A percentile compares a stretch with the other conserved stretches of the same genome.
Conservation (phyloP, 2,888 invertebrate species). For the Tetramorium bicarinatum region DNA sequence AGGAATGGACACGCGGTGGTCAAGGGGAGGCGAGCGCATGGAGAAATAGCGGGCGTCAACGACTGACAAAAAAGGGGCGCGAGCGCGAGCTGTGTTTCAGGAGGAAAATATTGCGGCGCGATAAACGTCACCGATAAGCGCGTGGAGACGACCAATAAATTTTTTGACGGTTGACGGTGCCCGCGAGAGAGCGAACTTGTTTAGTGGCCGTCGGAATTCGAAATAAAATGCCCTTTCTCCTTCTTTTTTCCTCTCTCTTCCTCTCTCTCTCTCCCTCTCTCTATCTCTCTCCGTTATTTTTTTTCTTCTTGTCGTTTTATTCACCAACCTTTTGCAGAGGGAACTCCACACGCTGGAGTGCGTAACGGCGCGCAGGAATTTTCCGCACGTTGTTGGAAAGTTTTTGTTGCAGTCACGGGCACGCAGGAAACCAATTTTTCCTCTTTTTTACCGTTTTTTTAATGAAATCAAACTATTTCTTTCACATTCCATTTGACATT, state of each 20-base stretch:
- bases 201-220: constrained; percentile 52
- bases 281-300: not conserved
- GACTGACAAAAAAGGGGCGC: constrained; percentile 65
- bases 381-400: constrained; percentile 49
- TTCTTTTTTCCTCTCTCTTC: not conserved
- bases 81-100: constrained; percentile 55
- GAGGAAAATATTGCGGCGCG: constrained; percentile 62
- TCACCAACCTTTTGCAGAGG: constrained; percentile 29
- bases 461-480: constrained; percentile 53
- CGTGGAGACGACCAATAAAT: constrained; percentile 71
- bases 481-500: constrained; percentile 47
- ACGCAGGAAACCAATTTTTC: constrained; percentile 40
- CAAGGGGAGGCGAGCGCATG: not conserved
- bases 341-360: constrained; percentile 15
- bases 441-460: constrained; percentile 24
- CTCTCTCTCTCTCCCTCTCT: not conserved
- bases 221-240: constrained; percentile 59
- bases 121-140: constrained; percentile 71
- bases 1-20: not conserved
- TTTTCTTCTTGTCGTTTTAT: constrained; percentile 29
- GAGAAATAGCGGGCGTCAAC: constrained; percentile 49
- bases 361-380: constrained; percentile 44
- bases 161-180: constrained; percentile 72
- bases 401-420: constrained; percentile 49
- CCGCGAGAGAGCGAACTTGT: constrained; percentile 68